These are phyloP conservation scores for Pygocentrus nattereri DNA, from an alignment of 2,797 vertebrate genomes.

Conservation along the genomic window DNA sequence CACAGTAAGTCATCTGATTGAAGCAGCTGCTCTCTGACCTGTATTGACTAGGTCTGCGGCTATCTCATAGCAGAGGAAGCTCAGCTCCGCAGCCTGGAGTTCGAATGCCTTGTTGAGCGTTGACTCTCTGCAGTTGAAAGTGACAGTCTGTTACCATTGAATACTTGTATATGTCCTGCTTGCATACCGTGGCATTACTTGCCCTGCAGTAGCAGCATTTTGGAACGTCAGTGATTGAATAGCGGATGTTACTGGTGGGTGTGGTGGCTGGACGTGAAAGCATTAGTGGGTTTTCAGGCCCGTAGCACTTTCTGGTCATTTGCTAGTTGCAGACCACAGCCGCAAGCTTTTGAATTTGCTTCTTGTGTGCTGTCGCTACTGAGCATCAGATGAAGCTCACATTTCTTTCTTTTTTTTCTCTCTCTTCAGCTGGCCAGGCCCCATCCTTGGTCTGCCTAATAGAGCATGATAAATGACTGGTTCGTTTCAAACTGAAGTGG, in stretches of 20 bases:
- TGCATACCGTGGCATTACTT: constrained; percentile 40
- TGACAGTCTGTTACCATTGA: constrained; percentile 46
- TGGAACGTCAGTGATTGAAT: constrained; percentile 41
- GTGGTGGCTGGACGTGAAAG: constrained; percentile 32
- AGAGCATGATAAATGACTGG: constrained; percentile 21
- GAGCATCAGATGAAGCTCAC: constrained; percentile 30
- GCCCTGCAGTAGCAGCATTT: constrained; percentile 35
- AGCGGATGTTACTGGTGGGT: constrained; percentile 30
- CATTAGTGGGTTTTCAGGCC: constrained; percentile 33
- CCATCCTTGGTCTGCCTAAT: neutral
- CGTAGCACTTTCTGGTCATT: constrained; percentile 30
- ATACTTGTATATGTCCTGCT: constrained; percentile 35
- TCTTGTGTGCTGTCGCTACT: constrained; percentile 16
- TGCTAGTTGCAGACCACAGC: constrained; percentile 35
- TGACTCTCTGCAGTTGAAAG: constrained; percentile 30
- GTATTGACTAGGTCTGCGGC: neutral
- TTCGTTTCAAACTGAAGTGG: constrained; percentile 28
- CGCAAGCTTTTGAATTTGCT: constrained; percentile 10
- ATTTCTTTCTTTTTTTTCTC: constrained; percentile 10
- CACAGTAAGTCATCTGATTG: constrained; percentile 35
- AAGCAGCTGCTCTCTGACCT: constrained; percentile 41
- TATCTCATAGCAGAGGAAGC: constrained; percentile 18
- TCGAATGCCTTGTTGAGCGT: neutral
- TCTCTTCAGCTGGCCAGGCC: constrained; percentile 8
- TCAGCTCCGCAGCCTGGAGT: constrained; percentile 12